These are phyloP conservation scores for Athripsodes cinereus DNA, from an alignment of 2,888 invertebrate species.

Conservation along the genomic window DNA sequence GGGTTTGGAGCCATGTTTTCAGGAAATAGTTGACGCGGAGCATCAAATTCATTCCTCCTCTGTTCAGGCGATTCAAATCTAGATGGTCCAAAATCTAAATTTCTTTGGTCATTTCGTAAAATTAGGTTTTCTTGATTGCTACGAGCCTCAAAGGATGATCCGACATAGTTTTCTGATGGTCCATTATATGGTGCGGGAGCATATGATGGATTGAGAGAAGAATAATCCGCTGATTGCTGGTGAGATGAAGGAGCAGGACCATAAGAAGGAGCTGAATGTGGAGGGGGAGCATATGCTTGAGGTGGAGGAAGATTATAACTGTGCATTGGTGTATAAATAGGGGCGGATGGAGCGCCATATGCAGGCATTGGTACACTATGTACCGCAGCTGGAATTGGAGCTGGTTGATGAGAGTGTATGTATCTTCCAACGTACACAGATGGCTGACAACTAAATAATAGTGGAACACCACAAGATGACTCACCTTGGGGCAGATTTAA, in stretches of 20 bases:
- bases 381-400: constrained; percentile 4
- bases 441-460: constrained; percentile 44
- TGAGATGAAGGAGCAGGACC: constrained; percentile 34
- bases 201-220: background rate
- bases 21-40: too few relatives aligned
- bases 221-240: background rate
- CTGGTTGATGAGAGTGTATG: constrained; percentile 20
- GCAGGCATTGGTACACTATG: constrained; percentile 14
- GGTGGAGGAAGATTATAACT: constrained; percentile 3
- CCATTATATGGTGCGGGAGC: background rate
- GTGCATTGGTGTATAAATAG: constrained; percentile 20
- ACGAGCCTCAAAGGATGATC: background rate
- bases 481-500: background rate
- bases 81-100: too few relatives aligned
- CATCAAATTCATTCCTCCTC: too few relatives aligned
- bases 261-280: constrained; percentile 27
- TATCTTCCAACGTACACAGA: constrained; percentile 33
- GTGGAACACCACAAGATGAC: constrained; percentile 37
- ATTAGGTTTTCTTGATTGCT: background rate
- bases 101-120: too few relatives aligned
- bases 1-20: too few relatives aligned
- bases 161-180: background rate
- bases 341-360: constrained; percentile 20
- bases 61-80: too few relatives aligned
- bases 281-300: constrained; percentile 14